A percentile compares a stretch with the other conserved stretches of the same genome.
Conservation (phyloP, 2,113 vertebrate species). For the Ia io region DNA sequence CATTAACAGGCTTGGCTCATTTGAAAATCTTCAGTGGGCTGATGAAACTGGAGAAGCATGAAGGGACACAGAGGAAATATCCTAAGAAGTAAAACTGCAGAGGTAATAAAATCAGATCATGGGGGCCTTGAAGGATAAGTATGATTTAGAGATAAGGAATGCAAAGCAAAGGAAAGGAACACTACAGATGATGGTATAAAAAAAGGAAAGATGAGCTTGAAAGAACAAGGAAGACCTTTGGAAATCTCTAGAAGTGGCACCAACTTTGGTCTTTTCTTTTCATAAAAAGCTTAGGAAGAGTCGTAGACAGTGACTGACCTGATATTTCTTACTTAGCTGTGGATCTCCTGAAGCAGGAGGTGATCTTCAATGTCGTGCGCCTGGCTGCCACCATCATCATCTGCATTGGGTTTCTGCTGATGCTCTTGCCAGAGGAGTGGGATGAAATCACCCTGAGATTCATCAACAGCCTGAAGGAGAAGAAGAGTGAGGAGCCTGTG, state of each 20-base stretch:
- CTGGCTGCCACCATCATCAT: slow-evolving; percentile 96
- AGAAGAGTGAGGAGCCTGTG: slow-evolving; percentile 92
- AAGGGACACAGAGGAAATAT: background rate
- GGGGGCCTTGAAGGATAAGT: background rate
- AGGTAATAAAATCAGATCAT: background rate
- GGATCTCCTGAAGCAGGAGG: slow-evolving; percentile 96
- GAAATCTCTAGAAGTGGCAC: background rate
- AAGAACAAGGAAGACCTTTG: background rate
- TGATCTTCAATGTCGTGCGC: slow-evolving; percentile 96
- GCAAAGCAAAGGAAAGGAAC: background rate
- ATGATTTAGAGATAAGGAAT: background rate
- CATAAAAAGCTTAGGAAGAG: background rate
- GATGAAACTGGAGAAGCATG: background rate
- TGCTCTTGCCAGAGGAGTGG: slow-evolving; percentile 98
- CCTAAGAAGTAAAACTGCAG: background rate
- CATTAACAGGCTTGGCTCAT: background rate
- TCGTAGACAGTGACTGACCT: accelerated
- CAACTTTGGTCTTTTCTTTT: background rate
- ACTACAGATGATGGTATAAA: background rate
- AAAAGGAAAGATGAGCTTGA: background rate
- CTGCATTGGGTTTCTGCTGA: slow-evolving; percentile 94
- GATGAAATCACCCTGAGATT: slow-evolving; percentile 95
- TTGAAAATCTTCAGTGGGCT: background rate
- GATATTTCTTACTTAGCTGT: slow-evolving; percentile 83
- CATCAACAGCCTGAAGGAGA: slow-evolving; percentile 94